Conservation (phyloP, 2,113 vertebrate species). For the Hemiprocne comata region DNA sequence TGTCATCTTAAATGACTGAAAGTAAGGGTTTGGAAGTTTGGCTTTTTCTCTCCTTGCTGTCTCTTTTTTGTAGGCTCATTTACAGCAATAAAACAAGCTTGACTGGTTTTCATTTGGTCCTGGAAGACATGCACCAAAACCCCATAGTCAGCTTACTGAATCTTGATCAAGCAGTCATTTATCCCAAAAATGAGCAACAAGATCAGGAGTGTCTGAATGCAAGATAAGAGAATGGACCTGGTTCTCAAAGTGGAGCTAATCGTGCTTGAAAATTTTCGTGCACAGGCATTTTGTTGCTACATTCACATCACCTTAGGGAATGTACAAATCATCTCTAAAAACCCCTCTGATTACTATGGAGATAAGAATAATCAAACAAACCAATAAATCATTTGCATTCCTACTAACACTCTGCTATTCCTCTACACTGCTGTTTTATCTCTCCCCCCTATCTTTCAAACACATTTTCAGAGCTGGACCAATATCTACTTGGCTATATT, state of each 20-base stretch:
- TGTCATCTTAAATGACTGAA: neutral
- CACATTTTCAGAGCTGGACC: neutral
- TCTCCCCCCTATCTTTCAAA: neutral
- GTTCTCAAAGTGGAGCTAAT: neutral
- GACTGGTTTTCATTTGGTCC: neutral
- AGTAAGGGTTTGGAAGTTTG: neutral
- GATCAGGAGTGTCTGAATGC: neutral
- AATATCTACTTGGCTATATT: neutral
- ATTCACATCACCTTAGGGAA: neutral
- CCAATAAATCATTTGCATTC: constrained; percentile 5
- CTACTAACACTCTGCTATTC: neutral
- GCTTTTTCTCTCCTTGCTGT: neutral
- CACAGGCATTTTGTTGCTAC: neutral
- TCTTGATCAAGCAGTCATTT: neutral
- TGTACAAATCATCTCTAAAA: neutral
- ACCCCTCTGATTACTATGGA: neutral
- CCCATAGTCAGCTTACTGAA: neutral
- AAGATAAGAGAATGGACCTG: neutral
- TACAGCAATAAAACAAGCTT: neutral
- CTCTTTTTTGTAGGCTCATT: neutral
- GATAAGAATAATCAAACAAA: constrained; percentile 37
- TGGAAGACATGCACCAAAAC: neutral
- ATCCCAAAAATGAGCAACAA: neutral
- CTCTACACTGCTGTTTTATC: neutral
- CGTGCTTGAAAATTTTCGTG: neutral